Percentiles rank a stretch among this genome's conserved stretches.
Conservation (phyloP, 2,797 vertebrate genomes). For the Sebastes taczanowskii region DNA sequence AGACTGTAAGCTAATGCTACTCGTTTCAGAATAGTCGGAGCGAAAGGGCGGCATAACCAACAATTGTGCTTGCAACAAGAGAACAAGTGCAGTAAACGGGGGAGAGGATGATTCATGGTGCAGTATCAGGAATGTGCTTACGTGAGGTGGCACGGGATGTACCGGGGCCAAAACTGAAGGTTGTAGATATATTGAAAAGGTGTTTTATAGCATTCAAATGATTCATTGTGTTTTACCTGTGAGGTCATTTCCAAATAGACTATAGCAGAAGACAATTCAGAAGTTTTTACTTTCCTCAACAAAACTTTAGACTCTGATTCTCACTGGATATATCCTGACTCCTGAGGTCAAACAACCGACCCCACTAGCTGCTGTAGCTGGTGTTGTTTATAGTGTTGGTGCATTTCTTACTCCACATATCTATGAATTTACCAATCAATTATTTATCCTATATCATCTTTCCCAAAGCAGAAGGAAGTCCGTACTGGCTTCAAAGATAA, state of each 20-base stretch:
- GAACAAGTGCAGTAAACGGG: constrained; percentile 14
- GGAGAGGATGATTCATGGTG: constrained; percentile 58
- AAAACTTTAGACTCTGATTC: neutral
- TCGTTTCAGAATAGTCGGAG: constrained; percentile 24
- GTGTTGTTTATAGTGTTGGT: neutral
- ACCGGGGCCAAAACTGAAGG: constrained; percentile 44
- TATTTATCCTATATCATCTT: neutral
- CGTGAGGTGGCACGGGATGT: constrained; percentile 45
- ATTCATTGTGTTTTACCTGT: constrained; percentile 41
- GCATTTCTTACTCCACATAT: neutral
- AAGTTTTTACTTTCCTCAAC: neutral
- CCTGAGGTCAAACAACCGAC: constrained; percentile 1
- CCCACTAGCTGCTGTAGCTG: neutral
- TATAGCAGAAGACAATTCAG: neutral
- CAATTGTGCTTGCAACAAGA: constrained; percentile 17
- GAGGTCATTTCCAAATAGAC: constrained; percentile 13
- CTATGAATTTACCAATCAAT: neutral
- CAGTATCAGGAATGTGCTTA: constrained; percentile 56
- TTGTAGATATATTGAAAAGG: constrained; percentile 44
- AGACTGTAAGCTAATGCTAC: constrained; percentile 26
- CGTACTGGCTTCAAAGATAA: neutral
- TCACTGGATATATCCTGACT: neutral
- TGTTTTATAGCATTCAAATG: constrained; percentile 38
- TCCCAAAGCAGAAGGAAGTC: neutral
- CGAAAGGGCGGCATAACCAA: neutral